These are phyloP conservation scores for Thunnus thynnus DNA, from an alignment of 2,113 vertebrate species.

Conservation along the genomic window DNA sequence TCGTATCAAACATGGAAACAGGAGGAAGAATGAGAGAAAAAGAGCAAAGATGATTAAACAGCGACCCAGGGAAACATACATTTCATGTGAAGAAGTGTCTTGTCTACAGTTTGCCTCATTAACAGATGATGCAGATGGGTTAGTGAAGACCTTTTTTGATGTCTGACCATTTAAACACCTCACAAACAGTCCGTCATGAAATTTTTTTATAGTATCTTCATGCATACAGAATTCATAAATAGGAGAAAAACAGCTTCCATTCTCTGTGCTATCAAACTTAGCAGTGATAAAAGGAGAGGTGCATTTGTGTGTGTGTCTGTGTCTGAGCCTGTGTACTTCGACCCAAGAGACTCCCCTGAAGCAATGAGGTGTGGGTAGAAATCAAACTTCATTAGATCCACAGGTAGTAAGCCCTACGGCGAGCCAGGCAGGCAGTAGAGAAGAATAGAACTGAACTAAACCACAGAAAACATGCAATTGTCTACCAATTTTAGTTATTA, in stretches of 20 bases:
- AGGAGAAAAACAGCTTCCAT: slow-evolving; percentile 2
- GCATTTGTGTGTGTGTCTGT: slow-evolving; percentile 28
- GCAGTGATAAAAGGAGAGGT: slow-evolving; percentile 25
- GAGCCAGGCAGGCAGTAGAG: not conserved
- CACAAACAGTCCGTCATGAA: not conserved
- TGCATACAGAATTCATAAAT: slow-evolving; percentile 25
- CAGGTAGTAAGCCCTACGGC: slow-evolving; percentile 18
- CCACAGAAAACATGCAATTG: not conserved
- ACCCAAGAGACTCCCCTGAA: slow-evolving; percentile 42
- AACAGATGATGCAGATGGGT: slow-evolving; percentile 23
- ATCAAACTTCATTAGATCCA: slow-evolving; percentile 66
- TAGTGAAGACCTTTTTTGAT: slow-evolving; percentile 1
- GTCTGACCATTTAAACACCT: slow-evolving; percentile 9
- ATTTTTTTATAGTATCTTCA: not conserved
- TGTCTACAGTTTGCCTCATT: slow-evolving; percentile 30
- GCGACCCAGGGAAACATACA: slow-evolving; percentile 35
- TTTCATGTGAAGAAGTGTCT: slow-evolving; percentile 27
- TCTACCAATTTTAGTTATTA: not conserved
- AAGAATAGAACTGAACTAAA: slow-evolving; percentile 5
- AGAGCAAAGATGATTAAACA: slow-evolving; percentile 33
- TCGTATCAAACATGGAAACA: slow-evolving; percentile 58
- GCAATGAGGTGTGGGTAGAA: slow-evolving; percentile 54
- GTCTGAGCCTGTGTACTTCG: slow-evolving; percentile 14
- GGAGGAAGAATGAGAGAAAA: not conserved
- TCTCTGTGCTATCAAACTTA: slow-evolving; percentile 23